A percentile compares a stretch with the other conserved stretches of the same genome.
phyloP scores from a whole-genome alignment of 2,113 vertebrate species.

The Baryphthengus martii region DNA sequence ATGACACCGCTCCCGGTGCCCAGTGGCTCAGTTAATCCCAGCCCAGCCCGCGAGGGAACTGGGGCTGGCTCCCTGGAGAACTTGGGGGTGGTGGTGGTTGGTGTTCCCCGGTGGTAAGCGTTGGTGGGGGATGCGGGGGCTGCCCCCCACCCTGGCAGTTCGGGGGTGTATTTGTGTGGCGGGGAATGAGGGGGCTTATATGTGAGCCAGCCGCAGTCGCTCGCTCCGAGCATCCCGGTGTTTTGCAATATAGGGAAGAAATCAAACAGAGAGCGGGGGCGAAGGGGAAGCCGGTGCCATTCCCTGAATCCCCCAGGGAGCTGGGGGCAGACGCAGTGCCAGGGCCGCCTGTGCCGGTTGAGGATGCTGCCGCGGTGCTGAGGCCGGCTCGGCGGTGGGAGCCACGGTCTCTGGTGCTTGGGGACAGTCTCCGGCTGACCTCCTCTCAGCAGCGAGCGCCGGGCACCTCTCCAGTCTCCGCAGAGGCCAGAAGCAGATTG shows the following conservation, averaged over 20 bases:
- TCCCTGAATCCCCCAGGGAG: background rate
- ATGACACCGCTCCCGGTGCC: background rate
- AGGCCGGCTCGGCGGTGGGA: background rate
- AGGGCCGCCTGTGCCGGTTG: accelerated
- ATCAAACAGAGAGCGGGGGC: accelerated
- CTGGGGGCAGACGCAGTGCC: background rate
- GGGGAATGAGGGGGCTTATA: background rate
- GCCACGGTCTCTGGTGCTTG: background rate
- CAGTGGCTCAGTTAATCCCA: background rate
- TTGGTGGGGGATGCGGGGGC: background rate
- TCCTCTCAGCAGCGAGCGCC: background rate
- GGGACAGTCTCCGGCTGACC: background rate
- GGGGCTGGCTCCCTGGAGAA: background rate
- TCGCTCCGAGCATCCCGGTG: background rate
- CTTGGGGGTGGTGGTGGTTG: background rate
- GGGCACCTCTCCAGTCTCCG: accelerated
- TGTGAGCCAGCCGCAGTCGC: accelerated
- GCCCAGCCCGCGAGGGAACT: background rate
- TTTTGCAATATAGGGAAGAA: accelerated
- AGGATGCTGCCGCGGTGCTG: background rate
- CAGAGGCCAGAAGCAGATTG: background rate
- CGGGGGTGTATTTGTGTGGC: background rate
- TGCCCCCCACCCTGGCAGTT: background rate
- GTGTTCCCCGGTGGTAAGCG: background rate
- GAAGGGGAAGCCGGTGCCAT: background rate